Evolutionary conservation across 2,113 vertebrate species (phyloP).

Genomic region (Arothron firmamentum): DNA sequence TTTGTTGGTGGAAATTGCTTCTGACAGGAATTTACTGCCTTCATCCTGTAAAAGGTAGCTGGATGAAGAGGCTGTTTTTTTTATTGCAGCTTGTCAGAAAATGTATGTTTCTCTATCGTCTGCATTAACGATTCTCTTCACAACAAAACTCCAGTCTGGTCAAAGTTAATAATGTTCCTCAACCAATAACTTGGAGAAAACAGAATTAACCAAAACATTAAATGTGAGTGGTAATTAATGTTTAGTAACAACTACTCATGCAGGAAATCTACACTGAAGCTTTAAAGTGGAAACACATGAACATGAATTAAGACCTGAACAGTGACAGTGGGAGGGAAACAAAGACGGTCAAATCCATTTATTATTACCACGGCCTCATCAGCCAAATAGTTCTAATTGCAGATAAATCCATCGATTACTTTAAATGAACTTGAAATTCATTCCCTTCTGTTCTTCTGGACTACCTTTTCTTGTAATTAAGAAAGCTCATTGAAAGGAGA

Average conservation of each 20-base stretch:
- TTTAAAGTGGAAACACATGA: no score
- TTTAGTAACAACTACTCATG: no score
- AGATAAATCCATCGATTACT: slow-evolving; percentile 39
- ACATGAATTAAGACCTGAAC: no score
- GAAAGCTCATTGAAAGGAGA: slow-evolving; percentile 54
- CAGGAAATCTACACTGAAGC: no score
- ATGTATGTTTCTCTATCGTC: neutral
- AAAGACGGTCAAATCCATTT: neutral
- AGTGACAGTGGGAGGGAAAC: no score
- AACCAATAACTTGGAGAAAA: no score
- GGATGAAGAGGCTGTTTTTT: neutral
- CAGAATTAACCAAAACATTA: no score
- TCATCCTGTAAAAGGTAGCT: slow-evolving; percentile 2
- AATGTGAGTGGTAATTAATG: no score
- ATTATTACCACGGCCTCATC: neutral
- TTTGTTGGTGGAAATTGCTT: slow-evolving; percentile 3
- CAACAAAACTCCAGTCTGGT: neutral
- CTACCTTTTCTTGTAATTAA: slow-evolving; percentile 56
- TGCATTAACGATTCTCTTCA: neutral
- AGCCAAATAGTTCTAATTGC: slow-evolving; percentile 25
- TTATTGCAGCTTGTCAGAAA: neutral
- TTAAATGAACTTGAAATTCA: slow-evolving; percentile 7
- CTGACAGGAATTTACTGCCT: neutral
- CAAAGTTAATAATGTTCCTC: neutral
- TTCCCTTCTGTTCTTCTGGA: slow-evolving; percentile 27